These are phyloP conservation scores for Semnopithecus entellus DNA, from an alignment of 2,113 vertebrate genomes.

Conservation along the genomic window DNA sequence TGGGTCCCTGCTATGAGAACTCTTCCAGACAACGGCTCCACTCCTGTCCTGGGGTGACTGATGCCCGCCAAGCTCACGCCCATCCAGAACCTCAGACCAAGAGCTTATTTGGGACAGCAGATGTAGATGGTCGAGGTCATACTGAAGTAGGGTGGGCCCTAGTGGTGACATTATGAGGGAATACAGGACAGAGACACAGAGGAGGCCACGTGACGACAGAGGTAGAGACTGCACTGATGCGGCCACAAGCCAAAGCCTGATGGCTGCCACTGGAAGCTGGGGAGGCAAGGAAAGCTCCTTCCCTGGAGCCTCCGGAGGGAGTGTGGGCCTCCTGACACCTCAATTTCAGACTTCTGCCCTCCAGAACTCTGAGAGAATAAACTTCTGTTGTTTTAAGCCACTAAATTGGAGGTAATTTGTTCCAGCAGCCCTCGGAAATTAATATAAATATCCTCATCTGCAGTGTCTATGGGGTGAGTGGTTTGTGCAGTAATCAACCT, in stretches of 20 bases:
- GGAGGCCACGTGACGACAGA: background rate
- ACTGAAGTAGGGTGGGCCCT: background rate
- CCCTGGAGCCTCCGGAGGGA: no score
- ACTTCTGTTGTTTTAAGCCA: no score
- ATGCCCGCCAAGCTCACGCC: background rate
- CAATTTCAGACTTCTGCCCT: background rate
- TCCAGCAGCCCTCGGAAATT: background rate
- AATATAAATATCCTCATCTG: background rate
- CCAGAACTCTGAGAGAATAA: background rate
- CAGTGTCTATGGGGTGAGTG: rapidly evolving
- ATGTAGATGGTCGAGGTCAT: background rate
- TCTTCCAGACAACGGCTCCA: background rate
- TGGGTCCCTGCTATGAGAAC: no score
- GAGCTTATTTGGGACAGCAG: background rate
- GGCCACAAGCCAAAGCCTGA: background rate
- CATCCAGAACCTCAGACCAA: background rate
- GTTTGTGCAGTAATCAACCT: background rate
- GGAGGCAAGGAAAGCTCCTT: background rate
- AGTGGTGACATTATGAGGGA: background rate
- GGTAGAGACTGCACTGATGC: background rate
- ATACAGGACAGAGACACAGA: background rate
- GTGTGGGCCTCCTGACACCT: no score
- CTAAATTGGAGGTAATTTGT: no score
- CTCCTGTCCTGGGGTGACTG: no score
- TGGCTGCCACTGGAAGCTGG: background rate